Percentiles rank a stretch among this genome's conserved stretches.
phyloP scores from a whole-genome alignment of 2,797 vertebrate species.

The Scolopax rusticola region DNA sequence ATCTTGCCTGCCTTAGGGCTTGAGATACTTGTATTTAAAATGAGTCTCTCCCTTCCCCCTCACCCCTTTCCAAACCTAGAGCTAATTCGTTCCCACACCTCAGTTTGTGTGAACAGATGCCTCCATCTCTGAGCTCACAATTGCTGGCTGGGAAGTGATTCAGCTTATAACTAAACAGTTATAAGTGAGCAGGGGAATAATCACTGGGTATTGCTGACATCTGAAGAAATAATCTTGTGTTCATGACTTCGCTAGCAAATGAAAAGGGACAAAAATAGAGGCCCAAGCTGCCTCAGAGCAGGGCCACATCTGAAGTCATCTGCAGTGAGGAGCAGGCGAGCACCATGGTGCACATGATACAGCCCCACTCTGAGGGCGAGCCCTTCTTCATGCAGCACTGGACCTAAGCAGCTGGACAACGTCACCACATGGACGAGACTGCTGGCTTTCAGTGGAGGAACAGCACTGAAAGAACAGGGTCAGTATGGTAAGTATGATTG shows the following conservation, averaged over 20 bases:
- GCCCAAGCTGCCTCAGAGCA: not conserved
- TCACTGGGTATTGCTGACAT: conserved; percentile 36
- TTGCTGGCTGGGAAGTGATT: conserved; percentile 48
- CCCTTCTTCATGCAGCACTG: not conserved
- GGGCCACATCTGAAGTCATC: not conserved
- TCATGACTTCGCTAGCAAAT: conserved; percentile 23
- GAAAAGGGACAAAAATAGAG: conserved; percentile 36
- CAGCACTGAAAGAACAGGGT: not conserved
- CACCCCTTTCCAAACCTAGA: not conserved
- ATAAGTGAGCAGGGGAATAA: conserved; percentile 47
- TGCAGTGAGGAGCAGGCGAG: not conserved
- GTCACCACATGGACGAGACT: not conserved
- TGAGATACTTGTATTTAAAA: not conserved
- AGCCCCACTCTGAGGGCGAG: not conserved
- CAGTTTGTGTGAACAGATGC: conserved; percentile 52
- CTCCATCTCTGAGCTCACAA: conserved; percentile 8
- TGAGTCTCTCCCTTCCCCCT: not conserved
- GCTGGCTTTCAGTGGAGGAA: not conserved
- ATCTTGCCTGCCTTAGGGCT: not conserved
- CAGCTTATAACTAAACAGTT: conserved; percentile 34
- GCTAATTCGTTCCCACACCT: conserved; percentile 49
- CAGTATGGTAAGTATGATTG: not conserved
- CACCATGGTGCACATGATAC: not conserved
- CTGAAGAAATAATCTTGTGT: conserved; percentile 44
- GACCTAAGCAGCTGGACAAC: not conserved